Conservation (phyloP, 1,140 invertebrate species). For the Drosophila setifemur region DNA sequence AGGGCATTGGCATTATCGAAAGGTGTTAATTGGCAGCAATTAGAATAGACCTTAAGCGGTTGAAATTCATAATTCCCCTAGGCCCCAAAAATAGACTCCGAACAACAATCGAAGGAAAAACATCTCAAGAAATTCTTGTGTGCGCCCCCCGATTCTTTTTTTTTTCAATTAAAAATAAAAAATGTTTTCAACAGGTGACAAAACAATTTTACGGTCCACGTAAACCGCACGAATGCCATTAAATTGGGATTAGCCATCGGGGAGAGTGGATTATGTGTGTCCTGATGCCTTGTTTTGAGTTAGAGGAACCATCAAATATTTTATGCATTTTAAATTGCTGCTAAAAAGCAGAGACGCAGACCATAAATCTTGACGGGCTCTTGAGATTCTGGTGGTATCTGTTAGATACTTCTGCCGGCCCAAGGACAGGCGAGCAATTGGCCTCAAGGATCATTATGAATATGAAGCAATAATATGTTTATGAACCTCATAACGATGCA, state of each 20-base stretch:
- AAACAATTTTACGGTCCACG: constrained; percentile 57
- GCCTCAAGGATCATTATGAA: constrained; percentile 55
- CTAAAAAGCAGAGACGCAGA: constrained; percentile 41
- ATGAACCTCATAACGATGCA: constrained; percentile 70
- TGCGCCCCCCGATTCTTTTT: background rate
- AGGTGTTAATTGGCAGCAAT: constrained; percentile 72
- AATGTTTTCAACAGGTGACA: constrained; percentile 76
- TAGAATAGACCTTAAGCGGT: constrained; percentile 26
- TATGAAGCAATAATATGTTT: constrained; percentile 73
- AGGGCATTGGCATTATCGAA: constrained; percentile 15
- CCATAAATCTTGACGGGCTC: constrained; percentile 55
- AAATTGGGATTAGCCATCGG: constrained; percentile 33
- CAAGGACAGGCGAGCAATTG: constrained; percentile 61
- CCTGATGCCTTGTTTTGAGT: constrained; percentile 42
- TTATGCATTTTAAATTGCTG: constrained; percentile 72
- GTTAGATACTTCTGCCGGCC: background rate
- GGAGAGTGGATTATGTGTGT: background rate
- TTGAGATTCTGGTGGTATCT: background rate
- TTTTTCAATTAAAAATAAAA: constrained; percentile 68
- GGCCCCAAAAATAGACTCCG: constrained; percentile 22
- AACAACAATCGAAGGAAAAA: constrained; percentile 5
- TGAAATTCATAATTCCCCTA: constrained; percentile 45
- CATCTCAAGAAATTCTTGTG: constrained; percentile 48
- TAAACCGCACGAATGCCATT: constrained; percentile 49
- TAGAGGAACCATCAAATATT: constrained; percentile 50